Conservation (phyloP, 2,888 invertebrate genomes). For the Ichneumoninae sp. region DNA sequence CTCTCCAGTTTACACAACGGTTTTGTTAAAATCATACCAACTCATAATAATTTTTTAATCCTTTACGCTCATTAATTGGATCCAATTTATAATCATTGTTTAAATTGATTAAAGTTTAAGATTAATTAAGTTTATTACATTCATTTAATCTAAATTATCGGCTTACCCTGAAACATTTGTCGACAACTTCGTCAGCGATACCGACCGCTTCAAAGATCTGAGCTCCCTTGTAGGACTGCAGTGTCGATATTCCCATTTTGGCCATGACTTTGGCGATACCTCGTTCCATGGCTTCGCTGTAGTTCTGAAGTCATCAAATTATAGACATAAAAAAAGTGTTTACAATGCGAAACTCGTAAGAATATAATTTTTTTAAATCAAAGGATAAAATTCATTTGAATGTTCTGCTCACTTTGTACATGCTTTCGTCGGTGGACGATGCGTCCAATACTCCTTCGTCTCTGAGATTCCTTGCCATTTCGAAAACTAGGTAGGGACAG, state of each 20-base stretch:
- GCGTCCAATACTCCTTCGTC: constrained; percentile 94
- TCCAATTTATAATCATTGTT: constrained; percentile 78
- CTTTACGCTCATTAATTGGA: constrained; percentile 78
- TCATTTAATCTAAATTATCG: constrained; percentile 80
- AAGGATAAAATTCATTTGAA: not conserved
- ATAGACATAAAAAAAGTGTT: not conserved
- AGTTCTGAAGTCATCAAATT: constrained; percentile 86
- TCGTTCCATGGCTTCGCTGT: constrained; percentile 95
- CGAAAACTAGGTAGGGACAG: constrained; percentile 98
- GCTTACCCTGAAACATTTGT: constrained; percentile 94
- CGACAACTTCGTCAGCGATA: constrained; percentile 95
- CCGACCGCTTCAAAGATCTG: constrained; percentile 99
- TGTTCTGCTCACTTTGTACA: constrained; percentile 87
- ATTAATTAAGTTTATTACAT: constrained; percentile 14
- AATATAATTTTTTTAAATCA: not conserved
- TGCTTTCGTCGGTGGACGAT: constrained; percentile 90
- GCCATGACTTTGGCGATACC: constrained; percentile 98
- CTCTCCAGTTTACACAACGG: not conserved
- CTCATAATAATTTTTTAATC: constrained; percentile 76
- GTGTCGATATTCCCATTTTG: constrained; percentile 99
- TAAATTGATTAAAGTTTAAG: constrained; percentile 62
- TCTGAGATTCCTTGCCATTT: constrained; percentile 94
- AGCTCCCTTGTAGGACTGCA: constrained; percentile 99
- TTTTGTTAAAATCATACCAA: constrained; percentile 16
- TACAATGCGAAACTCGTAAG: not conserved